Conservation (phyloP, 2,113 vertebrate species). For the Cyanoliseus patagonus region DNA sequence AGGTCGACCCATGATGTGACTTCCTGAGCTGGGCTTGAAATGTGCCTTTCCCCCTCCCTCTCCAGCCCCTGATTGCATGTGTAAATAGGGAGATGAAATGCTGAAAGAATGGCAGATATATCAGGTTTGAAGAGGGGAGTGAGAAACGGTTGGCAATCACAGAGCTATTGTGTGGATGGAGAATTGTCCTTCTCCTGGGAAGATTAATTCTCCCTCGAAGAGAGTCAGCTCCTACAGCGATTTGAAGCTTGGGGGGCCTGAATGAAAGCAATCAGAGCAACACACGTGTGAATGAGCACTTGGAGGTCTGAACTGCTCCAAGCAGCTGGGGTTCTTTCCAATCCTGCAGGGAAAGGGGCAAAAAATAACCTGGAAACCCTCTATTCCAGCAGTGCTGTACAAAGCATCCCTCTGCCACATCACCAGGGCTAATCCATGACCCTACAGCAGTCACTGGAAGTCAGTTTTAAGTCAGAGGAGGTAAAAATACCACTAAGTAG, state of each 20-base stretch:
- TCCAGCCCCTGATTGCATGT: background rate
- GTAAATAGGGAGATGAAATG: background rate
- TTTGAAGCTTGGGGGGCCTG: background rate
- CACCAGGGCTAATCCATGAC: accelerated
- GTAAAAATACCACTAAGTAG: background rate
- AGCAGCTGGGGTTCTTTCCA: background rate
- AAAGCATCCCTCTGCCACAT: background rate
- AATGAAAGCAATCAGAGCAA: background rate
- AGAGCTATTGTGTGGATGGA: background rate
- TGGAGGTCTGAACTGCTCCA: background rate
- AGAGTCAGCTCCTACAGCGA: background rate
- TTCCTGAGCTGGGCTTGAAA: background rate
- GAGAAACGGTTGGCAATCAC: background rate
- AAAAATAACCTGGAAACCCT: background rate
- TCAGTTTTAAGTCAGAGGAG: background rate
- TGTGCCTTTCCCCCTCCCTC: background rate
- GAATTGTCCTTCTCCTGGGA: background rate
- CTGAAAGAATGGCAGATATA: background rate
- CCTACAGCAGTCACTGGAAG: background rate
- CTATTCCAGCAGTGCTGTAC: accelerated
- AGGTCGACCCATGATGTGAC: background rate
- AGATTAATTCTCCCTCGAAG: background rate
- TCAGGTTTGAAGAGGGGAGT: background rate
- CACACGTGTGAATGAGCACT: background rate
- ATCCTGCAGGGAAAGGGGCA: background rate